Evolutionary conservation across 2,797 vertebrate species (phyloP).

Genomic region (Hephaestus fuliginosus): DNA sequence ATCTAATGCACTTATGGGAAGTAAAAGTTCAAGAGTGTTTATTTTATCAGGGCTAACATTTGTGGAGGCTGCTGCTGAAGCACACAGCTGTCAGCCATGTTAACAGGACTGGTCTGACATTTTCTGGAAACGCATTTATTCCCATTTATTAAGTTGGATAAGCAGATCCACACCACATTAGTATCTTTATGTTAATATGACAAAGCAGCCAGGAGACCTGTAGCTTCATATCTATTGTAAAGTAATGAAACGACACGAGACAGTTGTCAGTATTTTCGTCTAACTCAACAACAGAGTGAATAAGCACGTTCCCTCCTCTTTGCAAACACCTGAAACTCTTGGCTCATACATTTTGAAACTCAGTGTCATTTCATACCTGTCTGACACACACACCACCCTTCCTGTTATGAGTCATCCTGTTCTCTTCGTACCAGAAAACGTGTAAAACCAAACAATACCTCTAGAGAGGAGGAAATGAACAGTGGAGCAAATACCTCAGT

Average conservation of each 20-base stretch:
- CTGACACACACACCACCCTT: slow-evolving; percentile 13
- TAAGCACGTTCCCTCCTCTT: slow-evolving; percentile 1
- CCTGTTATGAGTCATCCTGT: slow-evolving; percentile 36
- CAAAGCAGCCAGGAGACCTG: not conserved
- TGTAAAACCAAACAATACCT: slow-evolving; percentile 26
- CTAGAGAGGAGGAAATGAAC: slow-evolving; percentile 27
- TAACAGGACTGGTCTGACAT: not conserved
- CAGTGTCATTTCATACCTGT: not conserved
- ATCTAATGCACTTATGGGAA: not conserved
- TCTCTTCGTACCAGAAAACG: slow-evolving; percentile 6
- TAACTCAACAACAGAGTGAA: not conserved
- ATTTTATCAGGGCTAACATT: not conserved
- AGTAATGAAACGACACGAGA: not conserved
- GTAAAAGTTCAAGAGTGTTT: not conserved
- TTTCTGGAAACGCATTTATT: not conserved
- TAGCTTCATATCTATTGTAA: not conserved
- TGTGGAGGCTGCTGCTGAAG: not conserved
- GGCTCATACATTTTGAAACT: not conserved
- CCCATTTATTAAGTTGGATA: too few relatives aligned
- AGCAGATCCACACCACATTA: not conserved
- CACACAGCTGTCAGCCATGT: not conserved
- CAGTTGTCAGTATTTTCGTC: not conserved
- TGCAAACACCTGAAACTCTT: slow-evolving; percentile 5
- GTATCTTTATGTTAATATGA: not conserved
- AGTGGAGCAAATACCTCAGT: not conserved